phyloP scores from a whole-genome alignment of 2,888 invertebrate species.

The Dryadula phaetusa region DNA sequence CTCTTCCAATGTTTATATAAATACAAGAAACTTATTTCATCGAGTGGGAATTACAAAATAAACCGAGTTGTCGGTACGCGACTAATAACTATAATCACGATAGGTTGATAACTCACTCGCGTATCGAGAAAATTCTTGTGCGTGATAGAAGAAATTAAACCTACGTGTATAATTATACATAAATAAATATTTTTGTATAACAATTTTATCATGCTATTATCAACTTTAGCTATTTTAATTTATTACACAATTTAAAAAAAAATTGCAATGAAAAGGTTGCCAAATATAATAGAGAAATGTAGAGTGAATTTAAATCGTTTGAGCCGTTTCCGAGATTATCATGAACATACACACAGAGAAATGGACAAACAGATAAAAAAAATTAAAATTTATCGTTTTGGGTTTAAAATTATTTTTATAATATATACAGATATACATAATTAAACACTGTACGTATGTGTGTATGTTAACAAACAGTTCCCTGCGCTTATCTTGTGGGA shows the following conservation, averaged over 20 bases:
- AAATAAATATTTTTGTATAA: not conserved
- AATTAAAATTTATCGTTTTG: too few relatives aligned
- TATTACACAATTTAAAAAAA: too few relatives aligned
- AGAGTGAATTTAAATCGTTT: too few relatives aligned
- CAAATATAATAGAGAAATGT: too few relatives aligned
- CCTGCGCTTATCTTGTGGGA: constrained; percentile 43
- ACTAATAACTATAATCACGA: constrained; percentile 31
- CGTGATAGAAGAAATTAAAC: constrained; percentile 47
- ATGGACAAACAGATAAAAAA: too few relatives aligned
- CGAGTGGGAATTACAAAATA: constrained; percentile 8
- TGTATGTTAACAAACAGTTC: constrained; percentile 38
- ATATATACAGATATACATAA: too few relatives aligned
- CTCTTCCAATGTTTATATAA: constrained; percentile 3
- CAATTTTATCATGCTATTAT: too few relatives aligned
- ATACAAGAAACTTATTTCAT: constrained; percentile 11
- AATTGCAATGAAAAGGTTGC: too few relatives aligned
- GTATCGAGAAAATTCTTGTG: constrained; percentile 42
- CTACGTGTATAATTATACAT: constrained; percentile 26
- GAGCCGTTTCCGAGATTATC: too few relatives aligned
- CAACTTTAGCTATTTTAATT: too few relatives aligned
- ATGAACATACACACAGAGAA: too few relatives aligned
- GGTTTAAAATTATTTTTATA: too few relatives aligned
- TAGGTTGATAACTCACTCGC: constrained; percentile 29
- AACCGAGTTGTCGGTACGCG: not conserved
- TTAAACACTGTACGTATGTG: not conserved